A percentile compares a stretch with the other conserved stretches of the same genome.
phyloP scores from a whole-genome alignment of 2,113 vertebrate species.

The Hippocampus comes region DNA sequence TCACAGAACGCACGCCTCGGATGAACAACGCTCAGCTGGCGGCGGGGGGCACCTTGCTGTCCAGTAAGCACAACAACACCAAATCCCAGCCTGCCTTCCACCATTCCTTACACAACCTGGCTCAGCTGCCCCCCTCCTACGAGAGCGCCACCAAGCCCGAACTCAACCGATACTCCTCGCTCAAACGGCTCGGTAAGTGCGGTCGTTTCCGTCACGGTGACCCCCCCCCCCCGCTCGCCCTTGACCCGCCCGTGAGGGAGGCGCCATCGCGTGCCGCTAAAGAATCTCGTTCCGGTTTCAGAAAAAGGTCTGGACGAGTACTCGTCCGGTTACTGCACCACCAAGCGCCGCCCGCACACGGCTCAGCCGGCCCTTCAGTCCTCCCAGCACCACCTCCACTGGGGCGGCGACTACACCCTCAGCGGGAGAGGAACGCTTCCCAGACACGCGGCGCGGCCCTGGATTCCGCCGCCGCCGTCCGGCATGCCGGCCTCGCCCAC shows the following conservation, averaged over 20 bases:
- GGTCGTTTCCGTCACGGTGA: slow-evolving; percentile 1
- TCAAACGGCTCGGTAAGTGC: slow-evolving; percentile 85
- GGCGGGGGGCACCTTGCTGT: slow-evolving; percentile 76
- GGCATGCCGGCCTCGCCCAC: slow-evolving; percentile 77
- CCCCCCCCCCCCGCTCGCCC: not conserved
- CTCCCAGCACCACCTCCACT: slow-evolving; percentile 77
- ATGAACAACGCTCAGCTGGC: slow-evolving; percentile 81
- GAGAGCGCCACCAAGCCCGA: slow-evolving; percentile 86
- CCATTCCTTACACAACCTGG: slow-evolving; percentile 89
- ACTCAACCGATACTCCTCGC: slow-evolving; percentile 87
- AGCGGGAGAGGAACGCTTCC: slow-evolving; percentile 83
- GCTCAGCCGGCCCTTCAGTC: slow-evolving; percentile 76
- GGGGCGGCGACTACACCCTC: slow-evolving; percentile 78
- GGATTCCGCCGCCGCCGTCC: slow-evolving; percentile 76
- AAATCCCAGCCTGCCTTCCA: slow-evolving; percentile 81
- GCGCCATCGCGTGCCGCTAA: not conserved
- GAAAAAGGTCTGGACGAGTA: slow-evolving; percentile 87
- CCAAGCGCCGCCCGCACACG: slow-evolving; percentile 80
- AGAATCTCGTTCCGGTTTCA: slow-evolving; percentile 51
- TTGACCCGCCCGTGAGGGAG: no score
- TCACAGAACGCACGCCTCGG: slow-evolving; percentile 72
- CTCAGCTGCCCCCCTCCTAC: slow-evolving; percentile 88
- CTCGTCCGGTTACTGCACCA: slow-evolving; percentile 84
- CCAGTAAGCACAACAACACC: slow-evolving; percentile 83
- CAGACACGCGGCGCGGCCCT: slow-evolving; percentile 74